Evolutionary conservation across 2,797 vertebrate species (phyloP).

Genomic region (Coregonus suidteri): DNA sequence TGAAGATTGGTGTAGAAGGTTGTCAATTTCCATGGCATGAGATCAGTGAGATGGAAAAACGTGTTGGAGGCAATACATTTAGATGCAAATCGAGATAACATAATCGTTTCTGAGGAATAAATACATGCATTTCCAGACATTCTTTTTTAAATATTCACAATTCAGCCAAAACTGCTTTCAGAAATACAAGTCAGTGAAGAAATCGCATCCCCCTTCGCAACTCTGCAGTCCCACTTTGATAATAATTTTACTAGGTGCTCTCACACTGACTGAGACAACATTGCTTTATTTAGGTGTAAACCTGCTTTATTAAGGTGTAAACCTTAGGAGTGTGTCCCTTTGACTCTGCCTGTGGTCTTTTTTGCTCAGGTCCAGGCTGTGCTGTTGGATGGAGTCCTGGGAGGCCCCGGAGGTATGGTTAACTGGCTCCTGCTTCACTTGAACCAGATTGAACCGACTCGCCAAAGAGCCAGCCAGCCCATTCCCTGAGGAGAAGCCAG

Average conservation of each 20-base stretch:
- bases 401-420: constrained; percentile 71
- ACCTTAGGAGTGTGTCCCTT: not conserved
- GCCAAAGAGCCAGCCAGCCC: constrained; percentile 77
- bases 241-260: constrained; percentile 47
- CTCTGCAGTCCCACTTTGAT: constrained; percentile 41
- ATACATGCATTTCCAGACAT: not conserved
- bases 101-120: constrained; percentile 48
- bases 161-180: constrained; percentile 5
- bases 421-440: constrained; percentile 85
- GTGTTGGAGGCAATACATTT: constrained; percentile 44
- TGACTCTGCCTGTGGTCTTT: constrained; percentile 86
- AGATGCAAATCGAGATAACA: constrained; percentile 40
- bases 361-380: constrained; percentile 93
- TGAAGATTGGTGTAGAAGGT: constrained; percentile 29
- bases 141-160: not conserved
- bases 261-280: constrained; percentile 52
- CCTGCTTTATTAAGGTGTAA: not conserved
- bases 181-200: constrained; percentile 29
- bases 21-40: constrained; percentile 49
- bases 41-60: constrained; percentile 46
- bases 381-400: constrained; percentile 88
- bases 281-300: not conserved
- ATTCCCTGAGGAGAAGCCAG: constrained; percentile 78
- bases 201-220: constrained; percentile 47
- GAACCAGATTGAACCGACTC: constrained; percentile 83